Conservation (phyloP, 2,797 vertebrate genomes). For the Sebastes itinus region DNA sequence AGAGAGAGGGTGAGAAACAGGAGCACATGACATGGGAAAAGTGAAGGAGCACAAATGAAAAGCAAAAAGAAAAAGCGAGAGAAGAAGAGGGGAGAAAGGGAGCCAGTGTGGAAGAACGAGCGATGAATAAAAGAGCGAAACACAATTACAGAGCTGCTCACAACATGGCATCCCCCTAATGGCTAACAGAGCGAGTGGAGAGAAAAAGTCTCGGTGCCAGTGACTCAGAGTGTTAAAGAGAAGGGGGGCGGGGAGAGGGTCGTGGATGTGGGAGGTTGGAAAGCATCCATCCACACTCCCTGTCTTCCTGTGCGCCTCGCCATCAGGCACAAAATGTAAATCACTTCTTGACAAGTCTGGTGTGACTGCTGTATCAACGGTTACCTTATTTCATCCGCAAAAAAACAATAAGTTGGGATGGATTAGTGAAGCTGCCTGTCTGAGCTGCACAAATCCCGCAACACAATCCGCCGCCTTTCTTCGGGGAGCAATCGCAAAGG, state of each 20-base stretch:
- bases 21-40: not conserved
- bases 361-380: constrained; percentile 35
- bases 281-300: constrained; percentile 55
- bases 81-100: not conserved
- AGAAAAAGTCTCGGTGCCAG: constrained; percentile 42
- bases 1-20: not conserved
- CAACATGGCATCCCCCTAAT: constrained; percentile 28
- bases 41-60: not conserved
- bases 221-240: constrained; percentile 55
- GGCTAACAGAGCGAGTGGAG: constrained; percentile 24
- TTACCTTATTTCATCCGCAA: constrained; percentile 36
- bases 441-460: constrained; percentile 58
- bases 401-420: constrained; percentile 42
- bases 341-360: constrained; percentile 44
- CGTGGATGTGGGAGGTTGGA: constrained; percentile 47
- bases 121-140: constrained; percentile 34
- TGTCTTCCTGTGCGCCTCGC: constrained; percentile 33
- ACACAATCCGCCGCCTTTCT: constrained; percentile 41
- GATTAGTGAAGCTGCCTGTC: constrained; percentile 41
- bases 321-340: constrained; percentile 64
- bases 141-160: constrained; percentile 42
- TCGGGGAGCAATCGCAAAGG: constrained; percentile 37
- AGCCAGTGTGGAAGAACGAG: constrained; percentile 2
- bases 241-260: not conserved
- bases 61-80: not conserved